Conservation (phyloP, 2,113 vertebrate genomes). For the Rhabdomys dilectus region DNA sequence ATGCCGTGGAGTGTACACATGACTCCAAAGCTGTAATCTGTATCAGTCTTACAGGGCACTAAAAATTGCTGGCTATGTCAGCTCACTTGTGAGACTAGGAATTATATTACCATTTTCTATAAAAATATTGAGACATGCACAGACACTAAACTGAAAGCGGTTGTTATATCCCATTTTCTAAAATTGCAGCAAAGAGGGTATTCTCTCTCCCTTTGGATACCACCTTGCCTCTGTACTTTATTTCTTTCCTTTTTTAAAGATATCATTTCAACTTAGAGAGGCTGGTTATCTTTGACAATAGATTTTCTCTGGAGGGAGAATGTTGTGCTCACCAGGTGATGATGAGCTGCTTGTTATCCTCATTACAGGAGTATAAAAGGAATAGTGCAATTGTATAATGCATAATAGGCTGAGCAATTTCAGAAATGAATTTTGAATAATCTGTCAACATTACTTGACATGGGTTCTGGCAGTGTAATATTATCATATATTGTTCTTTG, state of each 20-base stretch:
- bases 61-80: slow-evolving; percentile 60
- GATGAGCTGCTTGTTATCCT: slow-evolving; percentile 62
- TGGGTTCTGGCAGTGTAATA: background rate
- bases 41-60: slow-evolving; percentile 27
- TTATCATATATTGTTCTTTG: background rate
- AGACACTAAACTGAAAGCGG: slow-evolving; percentile 49
- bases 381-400: background rate
- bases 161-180: slow-evolving; percentile 74
- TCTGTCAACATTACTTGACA: background rate
- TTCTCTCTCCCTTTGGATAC: background rate
- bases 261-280: slow-evolving; percentile 63
- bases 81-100: slow-evolving; percentile 55
- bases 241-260: background rate
- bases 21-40: slow-evolving; percentile 57
- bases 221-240: background rate
- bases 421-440: background rate
- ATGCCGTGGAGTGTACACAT: background rate
- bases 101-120: slow-evolving; percentile 71
- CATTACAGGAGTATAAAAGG: slow-evolving; percentile 53
- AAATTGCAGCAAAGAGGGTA: slow-evolving; percentile 63
- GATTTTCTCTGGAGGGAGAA: slow-evolving; percentile 57
- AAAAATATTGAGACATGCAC: slow-evolving; percentile 75
- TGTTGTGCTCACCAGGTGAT: slow-evolving; percentile 27
- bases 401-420: slow-evolving; percentile 19
- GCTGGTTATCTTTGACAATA: slow-evolving; percentile 63